Evolutionary conservation across 2,113 vertebrate genomes (phyloP).

Genomic region (Meriones unguiculatus): DNA sequence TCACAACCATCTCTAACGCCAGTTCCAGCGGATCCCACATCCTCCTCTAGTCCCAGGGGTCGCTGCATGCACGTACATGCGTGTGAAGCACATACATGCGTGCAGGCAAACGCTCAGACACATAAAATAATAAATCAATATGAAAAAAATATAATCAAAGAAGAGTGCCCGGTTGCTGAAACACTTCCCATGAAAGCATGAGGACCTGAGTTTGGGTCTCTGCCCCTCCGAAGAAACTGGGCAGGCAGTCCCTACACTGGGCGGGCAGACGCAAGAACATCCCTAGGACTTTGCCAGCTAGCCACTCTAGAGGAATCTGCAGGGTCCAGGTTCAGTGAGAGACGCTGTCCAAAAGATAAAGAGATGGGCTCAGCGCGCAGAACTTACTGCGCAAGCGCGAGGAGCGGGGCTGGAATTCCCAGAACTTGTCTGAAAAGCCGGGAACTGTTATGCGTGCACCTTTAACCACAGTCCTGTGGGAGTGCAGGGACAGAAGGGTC

Average conservation of each 20-base stretch:
- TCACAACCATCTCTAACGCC: not conserved
- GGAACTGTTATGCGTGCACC: not conserved
- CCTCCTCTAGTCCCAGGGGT: not conserved
- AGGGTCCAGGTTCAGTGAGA: not conserved
- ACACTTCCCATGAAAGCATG: not conserved
- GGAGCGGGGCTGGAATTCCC: not conserved
- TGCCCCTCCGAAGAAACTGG: not conserved
- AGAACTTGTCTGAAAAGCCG: not conserved
- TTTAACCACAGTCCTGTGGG: not conserved
- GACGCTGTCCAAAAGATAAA: not conserved
- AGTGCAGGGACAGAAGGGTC: not conserved
- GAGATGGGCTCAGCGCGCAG: not conserved
- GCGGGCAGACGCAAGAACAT: not conserved
- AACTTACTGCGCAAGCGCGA: not conserved
- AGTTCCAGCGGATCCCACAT: not conserved
- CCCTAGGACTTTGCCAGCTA: not conserved
- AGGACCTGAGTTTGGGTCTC: not conserved
- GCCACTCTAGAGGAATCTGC: not conserved
- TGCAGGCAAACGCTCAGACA: not conserved
- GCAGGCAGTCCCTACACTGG: not conserved
- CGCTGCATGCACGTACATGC: not conserved
- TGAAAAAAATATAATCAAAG: not conserved
- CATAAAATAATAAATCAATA: not conserved
- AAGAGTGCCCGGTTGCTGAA: not conserved
- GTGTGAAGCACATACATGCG: not conserved